Percentiles rank a stretch among this genome's conserved stretches.
These are phyloP conservation scores for Coracopsis vasa DNA, from an alignment of 2,113 vertebrate species.

Conservation along the genomic window DNA sequence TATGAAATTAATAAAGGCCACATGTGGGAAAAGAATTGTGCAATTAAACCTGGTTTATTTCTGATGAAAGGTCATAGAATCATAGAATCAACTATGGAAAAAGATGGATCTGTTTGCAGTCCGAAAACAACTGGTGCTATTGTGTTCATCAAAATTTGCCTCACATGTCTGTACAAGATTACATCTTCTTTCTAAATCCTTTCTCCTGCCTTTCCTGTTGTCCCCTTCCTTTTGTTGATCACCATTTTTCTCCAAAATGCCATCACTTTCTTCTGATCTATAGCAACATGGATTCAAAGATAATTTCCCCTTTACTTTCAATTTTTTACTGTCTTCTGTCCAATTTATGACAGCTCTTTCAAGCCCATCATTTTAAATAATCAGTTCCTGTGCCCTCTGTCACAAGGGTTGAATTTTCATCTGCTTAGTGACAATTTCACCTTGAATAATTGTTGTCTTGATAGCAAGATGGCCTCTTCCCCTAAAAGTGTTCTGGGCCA, in stretches of 20 bases:
- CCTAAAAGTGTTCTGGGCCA: not conserved
- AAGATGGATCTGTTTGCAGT: not conserved
- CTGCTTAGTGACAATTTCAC: not conserved
- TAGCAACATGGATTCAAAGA: not conserved
- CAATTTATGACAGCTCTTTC: not conserved
- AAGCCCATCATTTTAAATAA: not conserved
- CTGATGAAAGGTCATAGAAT: not conserved
- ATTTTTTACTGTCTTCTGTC: not conserved
- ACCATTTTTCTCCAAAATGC: not conserved
- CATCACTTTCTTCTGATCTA: not conserved
- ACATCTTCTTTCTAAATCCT: not conserved
- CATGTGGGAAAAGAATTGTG: not conserved
- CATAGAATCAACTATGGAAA: not conserved
- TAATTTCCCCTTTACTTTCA: not conserved
- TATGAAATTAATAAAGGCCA: not conserved
- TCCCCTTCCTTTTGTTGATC: not conserved
- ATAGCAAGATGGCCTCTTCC: not conserved
- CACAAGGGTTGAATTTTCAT: not conserved
- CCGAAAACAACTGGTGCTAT: not conserved
- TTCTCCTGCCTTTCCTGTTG: not conserved
- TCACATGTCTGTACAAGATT: not conserved
- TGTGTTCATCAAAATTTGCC: not conserved
- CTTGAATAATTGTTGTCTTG: not conserved
- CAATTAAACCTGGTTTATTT: not conserved
- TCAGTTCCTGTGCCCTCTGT: not conserved